Base-by-base conservation (phyloP, 2,797 vertebrate species). In the Anguilla anguilla region DNA sequence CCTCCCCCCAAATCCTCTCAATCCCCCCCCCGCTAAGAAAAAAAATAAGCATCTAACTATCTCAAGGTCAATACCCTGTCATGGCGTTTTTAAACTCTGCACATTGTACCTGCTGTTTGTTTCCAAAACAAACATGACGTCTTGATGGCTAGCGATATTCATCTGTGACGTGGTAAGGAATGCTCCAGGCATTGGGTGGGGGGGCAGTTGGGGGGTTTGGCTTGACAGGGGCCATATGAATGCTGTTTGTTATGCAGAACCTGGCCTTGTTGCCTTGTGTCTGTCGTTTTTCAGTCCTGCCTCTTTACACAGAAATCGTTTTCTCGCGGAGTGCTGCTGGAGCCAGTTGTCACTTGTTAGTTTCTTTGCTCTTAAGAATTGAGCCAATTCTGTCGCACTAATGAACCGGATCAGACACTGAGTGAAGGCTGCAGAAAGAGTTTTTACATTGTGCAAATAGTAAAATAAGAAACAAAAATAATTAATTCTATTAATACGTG, bases 1-100 rank as follows among this genome's bases (percentile, higher is more conserved):
- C 17, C 35, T 35, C 61, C 22, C 15, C 3, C 61, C 61, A 35
- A 35, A 35, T 35, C 35, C 35, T 35, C 35, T 35, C 35, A 35
- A 35, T 35, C 11, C 55, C 11, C 49, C 49, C 49, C 4, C 49
- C 49, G 0, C 15, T 11, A 61, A 17, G n/a, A 94, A 96, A 96
- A 96, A 95, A 95, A 96, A 95, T 95, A 94, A 49, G 94, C 89
- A 88, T 94, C 94, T 95, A 89, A 91, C 94, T 35, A 35, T 35
- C 35, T 90, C 93, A 95, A 94, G 94, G 96, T 97, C 96, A 93
- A 95, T 95, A 94, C 88, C 91, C 87, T 87, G 92, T 39, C 86
- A 92, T 91, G 92, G 91, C 91, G 91, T 88, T 83, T 89, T 88
- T 92, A 86, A 35, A 88, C 90, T 55, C 88, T 91, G 88, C 92